Conservation (phyloP, 2,888 invertebrate species). For the Luperina nickerlii region DNA sequence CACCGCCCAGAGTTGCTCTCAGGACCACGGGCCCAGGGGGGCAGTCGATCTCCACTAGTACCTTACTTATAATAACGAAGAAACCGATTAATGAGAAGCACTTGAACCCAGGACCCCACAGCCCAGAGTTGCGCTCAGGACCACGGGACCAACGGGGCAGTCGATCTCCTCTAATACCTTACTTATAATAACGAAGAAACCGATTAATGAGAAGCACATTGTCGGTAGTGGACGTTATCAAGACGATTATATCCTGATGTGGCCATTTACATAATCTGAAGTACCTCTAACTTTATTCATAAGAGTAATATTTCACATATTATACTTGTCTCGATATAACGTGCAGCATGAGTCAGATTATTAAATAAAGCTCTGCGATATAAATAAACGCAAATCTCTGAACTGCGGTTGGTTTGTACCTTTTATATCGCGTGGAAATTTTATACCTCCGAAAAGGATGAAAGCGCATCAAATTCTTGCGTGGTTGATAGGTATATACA, state of each 20-base stretch:
- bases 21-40: background rate
- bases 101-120: background rate
- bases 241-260: background rate
- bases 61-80: background rate
- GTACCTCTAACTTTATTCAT: background rate
- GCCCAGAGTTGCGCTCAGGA: too few species aligned
- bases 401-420: constrained; percentile 28
- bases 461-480: constrained; percentile 4
- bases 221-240: background rate
- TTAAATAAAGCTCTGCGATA: constrained; percentile 41
- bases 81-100: background rate
- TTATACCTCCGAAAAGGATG: constrained; percentile 33
- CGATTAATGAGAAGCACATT: background rate
- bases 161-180: background rate
- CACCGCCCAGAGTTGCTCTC: too few species aligned
- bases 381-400: constrained; percentile 43
- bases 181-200: background rate
- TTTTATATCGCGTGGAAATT: constrained; percentile 23
- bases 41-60: background rate
- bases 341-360: constrained; percentile 32
- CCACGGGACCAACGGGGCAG: background rate
- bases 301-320: background rate
- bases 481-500: background rate
- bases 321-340: constrained; percentile 5
- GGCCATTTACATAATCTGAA: constrained; percentile 17